A percentile compares a stretch with the other conserved stretches of the same genome.
These are phyloP conservation scores for Otus sunia DNA, from an alignment of 2,113 vertebrate species.

Conservation along the genomic window DNA sequence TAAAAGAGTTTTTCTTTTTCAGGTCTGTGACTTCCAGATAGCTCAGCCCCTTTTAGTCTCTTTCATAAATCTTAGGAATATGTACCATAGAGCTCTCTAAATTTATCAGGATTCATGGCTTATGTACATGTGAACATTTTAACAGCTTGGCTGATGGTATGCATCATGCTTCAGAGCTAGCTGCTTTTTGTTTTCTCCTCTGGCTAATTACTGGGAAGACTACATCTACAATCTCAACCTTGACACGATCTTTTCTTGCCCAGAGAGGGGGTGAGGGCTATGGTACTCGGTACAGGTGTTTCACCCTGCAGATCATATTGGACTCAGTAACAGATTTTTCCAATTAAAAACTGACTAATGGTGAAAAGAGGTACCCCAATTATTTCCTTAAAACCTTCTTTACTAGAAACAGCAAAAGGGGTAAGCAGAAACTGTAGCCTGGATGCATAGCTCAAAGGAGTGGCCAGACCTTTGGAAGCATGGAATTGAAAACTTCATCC, in stretches of 20 bases:
- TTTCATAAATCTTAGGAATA: not conserved
- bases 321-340: not conserved
- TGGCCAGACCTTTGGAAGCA: not conserved
- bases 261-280: accelerated
- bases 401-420: not conserved
- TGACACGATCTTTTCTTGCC: not conserved
- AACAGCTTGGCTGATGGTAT: not conserved
- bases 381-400: not conserved
- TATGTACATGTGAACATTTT: not conserved
- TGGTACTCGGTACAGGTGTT: not conserved
- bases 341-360: not conserved
- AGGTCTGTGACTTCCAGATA: not conserved
- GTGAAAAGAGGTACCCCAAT: not conserved
- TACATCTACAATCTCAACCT: not conserved
- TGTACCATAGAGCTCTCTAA: not conserved
- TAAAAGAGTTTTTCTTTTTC: not conserved
- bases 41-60: not conserved
- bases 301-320: not conserved
- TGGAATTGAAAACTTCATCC: not conserved
- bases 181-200: not conserved
- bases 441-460: not conserved
- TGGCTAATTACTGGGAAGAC: not conserved
- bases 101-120: not conserved
- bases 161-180: not conserved
- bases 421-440: not conserved